Evolutionary conservation across 2,113 vertebrate genomes (phyloP).

Genomic region (Cyanocitta stelleri): DNA sequence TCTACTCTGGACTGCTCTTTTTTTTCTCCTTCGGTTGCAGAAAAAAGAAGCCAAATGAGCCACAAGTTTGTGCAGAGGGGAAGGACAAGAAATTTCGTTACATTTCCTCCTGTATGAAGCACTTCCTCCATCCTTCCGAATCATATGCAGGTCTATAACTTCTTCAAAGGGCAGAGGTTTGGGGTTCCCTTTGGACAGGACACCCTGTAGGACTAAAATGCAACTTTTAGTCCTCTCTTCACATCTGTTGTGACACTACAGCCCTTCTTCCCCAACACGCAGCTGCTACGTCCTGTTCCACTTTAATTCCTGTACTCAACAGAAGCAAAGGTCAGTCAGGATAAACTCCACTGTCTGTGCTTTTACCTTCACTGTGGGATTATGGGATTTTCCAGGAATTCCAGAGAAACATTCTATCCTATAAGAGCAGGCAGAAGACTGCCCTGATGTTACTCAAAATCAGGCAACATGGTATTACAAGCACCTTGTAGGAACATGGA

Average conservation of each 20-base stretch:
- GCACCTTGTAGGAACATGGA: neutral
- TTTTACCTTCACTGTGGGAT: neutral
- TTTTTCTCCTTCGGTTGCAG: accelerated
- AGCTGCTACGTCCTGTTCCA: neutral
- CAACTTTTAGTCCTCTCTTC: neutral
- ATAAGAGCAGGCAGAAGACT: neutral
- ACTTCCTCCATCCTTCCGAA: neutral
- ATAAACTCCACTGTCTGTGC: neutral
- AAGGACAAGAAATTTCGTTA: neutral
- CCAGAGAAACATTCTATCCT: neutral
- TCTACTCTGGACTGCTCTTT: neutral
- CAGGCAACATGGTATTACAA: neutral
- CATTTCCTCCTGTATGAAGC: neutral
- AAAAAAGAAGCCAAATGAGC: neutral
- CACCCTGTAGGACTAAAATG: neutral
- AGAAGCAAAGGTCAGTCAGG: neutral
- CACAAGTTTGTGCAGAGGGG: neutral
- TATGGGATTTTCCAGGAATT: neutral
- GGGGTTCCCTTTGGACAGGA: neutral
- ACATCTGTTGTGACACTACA: neutral
- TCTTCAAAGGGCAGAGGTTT: neutral
- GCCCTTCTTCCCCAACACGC: neutral
- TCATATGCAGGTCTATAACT: neutral
- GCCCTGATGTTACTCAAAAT: neutral
- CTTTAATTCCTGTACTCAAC: neutral